Conservation (phyloP, 2,888 invertebrate species). For the Macrosiphum euphorbiae region DNA sequence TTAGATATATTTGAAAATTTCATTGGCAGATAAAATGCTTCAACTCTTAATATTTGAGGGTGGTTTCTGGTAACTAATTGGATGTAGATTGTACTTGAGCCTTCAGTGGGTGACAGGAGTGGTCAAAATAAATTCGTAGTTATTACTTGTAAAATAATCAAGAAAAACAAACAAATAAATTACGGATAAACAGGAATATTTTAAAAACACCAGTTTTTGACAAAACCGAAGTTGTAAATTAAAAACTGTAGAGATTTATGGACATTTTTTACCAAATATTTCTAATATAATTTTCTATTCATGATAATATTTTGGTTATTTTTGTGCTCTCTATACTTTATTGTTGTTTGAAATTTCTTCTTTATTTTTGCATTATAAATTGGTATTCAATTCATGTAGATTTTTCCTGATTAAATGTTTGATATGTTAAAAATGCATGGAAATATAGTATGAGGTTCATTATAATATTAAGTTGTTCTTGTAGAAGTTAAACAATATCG, state of each 20-base stretch:
- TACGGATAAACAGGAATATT: neutral
- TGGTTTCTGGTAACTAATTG: neutral
- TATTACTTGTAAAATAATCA: neutral
- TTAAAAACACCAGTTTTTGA: neutral
- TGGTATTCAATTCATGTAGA: neutral
- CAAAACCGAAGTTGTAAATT: neutral
- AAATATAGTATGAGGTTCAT: neutral
- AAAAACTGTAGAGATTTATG: neutral
- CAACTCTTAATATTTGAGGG: neutral
- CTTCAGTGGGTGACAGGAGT: neutral
- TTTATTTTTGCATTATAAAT: neutral
- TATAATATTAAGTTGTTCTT: neutral
- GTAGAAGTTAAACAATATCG: neutral
- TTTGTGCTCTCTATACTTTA: neutral
- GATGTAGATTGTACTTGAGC: neutral
- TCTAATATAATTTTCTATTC: neutral
- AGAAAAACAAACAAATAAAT: neutral
- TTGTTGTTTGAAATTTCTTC: neutral
- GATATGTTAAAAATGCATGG: neutral
- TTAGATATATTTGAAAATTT: neutral
- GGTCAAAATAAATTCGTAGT: neutral
- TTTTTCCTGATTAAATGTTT: neutral
- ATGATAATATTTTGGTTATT: neutral
- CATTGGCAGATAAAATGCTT: neutral
- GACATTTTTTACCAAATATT: neutral